Evolutionary conservation across 1,140 invertebrate species (phyloP).

Genomic region (Zaprionus africanus): DNA sequence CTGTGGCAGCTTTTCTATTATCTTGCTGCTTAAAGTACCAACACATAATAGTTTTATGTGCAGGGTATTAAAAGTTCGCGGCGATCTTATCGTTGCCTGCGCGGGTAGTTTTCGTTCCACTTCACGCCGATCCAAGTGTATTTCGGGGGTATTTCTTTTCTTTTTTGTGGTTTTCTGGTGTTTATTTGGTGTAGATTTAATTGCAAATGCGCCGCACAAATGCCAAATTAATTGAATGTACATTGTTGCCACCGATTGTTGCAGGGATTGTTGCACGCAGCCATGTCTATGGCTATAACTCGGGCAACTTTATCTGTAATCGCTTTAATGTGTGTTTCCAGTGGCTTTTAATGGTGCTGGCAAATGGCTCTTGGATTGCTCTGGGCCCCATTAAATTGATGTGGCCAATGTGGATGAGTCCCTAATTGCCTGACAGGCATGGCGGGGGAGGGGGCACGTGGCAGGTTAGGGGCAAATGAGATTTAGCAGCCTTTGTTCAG

Average conservation of each 20-base stretch:
- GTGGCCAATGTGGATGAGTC: slow-evolving; percentile 43
- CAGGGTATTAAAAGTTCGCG: background rate
- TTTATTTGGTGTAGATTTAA: slow-evolving; percentile 35
- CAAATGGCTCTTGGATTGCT: slow-evolving; percentile 68
- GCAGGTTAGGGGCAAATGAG: background rate
- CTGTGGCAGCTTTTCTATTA: background rate
- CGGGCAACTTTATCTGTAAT: slow-evolving; percentile 41
- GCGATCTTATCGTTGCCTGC: background rate
- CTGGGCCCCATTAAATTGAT: slow-evolving; percentile 62
- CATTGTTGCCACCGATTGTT: slow-evolving; percentile 3
- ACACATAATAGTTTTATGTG: background rate
- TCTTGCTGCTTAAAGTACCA: background rate
- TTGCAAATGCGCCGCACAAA: slow-evolving; percentile 19
- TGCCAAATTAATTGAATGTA: slow-evolving; percentile 38
- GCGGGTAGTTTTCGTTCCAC: background rate
- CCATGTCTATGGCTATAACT: slow-evolving; percentile 27
- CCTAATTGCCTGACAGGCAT: slow-evolving; percentile 42
- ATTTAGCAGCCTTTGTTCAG: background rate
- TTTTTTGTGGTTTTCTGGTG: slow-evolving; percentile 3
- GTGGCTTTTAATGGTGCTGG: slow-evolving; percentile 68
- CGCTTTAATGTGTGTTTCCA: slow-evolving; percentile 71
- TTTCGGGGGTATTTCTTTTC: background rate
- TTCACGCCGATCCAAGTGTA: background rate
- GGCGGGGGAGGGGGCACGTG: too few relatives aligned
- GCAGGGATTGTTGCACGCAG: slow-evolving; percentile 3